Percentiles rank a stretch among this genome's conserved stretches.
phyloP scores from a whole-genome alignment of 2,888 invertebrate species.

The Drosophila bunnanda region DNA sequence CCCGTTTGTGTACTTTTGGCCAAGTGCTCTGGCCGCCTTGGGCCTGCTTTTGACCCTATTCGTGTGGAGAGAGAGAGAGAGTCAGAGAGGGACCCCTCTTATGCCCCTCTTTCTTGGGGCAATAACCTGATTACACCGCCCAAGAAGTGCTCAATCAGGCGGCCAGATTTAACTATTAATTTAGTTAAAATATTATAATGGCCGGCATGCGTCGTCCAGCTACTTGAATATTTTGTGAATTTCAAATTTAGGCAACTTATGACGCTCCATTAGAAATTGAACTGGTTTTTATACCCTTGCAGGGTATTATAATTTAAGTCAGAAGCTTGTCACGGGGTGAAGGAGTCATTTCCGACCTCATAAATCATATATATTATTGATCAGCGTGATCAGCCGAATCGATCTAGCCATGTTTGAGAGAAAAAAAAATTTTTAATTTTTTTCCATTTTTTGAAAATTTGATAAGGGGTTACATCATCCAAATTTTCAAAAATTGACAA shows the following conservation, averaged over 20 bases:
- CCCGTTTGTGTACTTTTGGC: conserved; percentile 19
- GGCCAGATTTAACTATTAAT: not conserved
- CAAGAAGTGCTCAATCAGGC: not conserved
- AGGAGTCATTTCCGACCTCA: too few species aligned
- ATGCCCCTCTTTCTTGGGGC: conserved; percentile 28
- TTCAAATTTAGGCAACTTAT: not conserved
- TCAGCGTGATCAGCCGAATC: too few species aligned
- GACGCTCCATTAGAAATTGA: conserved; percentile 19
- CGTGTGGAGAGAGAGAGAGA: conserved; percentile 6
- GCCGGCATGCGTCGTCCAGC: conserved; percentile 13
- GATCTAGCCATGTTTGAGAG: too few species aligned
- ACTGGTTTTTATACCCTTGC: conserved; percentile 19
- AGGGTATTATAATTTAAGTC: too few species aligned
- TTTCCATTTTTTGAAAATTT: too few species aligned
- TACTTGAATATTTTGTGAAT: conserved; percentile 14
- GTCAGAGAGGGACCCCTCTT: not conserved
- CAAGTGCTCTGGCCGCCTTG: conserved; percentile 34
- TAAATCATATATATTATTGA: too few species aligned
- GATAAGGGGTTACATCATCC: too few species aligned
- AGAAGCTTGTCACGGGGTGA: too few species aligned
- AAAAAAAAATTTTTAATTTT: too few species aligned
- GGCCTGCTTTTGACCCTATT: conserved; percentile 45
- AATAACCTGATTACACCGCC: conserved; percentile 47
- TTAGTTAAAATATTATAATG: conserved; percentile 10
- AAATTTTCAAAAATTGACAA: too few species aligned